Percentiles rank a stretch among this genome's conserved stretches.
phyloP scores from a whole-genome alignment of 2,113 vertebrate species.

The Calyptommatus sinebrachiatus region DNA sequence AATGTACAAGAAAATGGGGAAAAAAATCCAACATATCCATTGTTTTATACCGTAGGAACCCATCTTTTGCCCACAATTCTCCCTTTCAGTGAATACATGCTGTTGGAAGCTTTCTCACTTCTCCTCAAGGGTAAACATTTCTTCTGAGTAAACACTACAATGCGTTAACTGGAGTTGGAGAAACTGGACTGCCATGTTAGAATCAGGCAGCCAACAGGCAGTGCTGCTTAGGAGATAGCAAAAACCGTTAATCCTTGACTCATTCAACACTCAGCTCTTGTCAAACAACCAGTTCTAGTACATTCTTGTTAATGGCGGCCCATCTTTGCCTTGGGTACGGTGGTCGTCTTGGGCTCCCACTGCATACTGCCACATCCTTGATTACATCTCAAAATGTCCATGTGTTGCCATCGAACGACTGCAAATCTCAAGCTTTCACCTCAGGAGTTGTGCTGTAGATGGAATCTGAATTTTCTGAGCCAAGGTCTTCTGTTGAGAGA shows the following conservation, averaged over 20 bases:
- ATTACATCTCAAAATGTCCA: conserved; percentile 61
- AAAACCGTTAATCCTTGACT: conserved; percentile 74
- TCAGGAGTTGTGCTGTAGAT: conserved; percentile 86
- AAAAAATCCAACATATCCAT: conserved; percentile 58
- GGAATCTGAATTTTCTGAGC: conserved; percentile 88
- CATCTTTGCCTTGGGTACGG: conserved; percentile 65
- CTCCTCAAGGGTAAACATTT: conserved; percentile 51
- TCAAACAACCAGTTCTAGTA: conserved; percentile 61
- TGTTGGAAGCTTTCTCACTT: conserved; percentile 67
- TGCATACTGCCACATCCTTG: conserved; percentile 65
- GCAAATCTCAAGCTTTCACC: conserved; percentile 85
- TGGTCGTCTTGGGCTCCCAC: conserved; percentile 59
- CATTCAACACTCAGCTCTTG: conserved; percentile 54
- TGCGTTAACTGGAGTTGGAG: conserved; percentile 66
- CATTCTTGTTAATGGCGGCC: conserved; percentile 66
- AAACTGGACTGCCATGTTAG: conserved; percentile 65
- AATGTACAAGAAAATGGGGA: conserved; percentile 73
- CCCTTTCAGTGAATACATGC: conserved; percentile 58
- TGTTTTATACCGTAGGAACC: conserved; percentile 62
- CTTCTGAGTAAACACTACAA: conserved; percentile 61
- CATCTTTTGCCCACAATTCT: conserved; percentile 61
- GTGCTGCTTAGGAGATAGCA: conserved; percentile 62
- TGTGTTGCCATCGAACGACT: conserved; percentile 38
- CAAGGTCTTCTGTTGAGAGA: conserved; percentile 84
- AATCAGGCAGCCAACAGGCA: conserved; percentile 80